Evolutionary conservation across 2,888 invertebrate genomes (phyloP), one percentile per base, ranked within the genome.

Genomic region (Xiphydria camelus): DNA sequence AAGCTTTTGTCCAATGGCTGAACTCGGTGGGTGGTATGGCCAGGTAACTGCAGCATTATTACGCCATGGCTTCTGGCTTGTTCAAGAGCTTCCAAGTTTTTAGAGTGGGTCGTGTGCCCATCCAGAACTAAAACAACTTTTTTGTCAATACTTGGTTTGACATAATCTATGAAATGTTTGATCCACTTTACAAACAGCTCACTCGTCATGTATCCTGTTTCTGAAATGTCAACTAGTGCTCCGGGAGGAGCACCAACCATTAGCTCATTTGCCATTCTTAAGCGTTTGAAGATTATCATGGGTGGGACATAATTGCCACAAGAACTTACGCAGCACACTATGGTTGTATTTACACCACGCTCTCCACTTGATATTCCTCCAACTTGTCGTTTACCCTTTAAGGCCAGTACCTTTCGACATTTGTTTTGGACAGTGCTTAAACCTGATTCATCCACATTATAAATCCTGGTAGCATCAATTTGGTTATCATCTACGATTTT

Each of bases 161-260:
- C 55, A 42, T 49, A 29, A 45, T 54, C 70, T 70, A 75, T 71
- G 70, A 77, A 64, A 49, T 54, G 51, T 39, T 53, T 41, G 5
- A 61, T 37, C 55, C 57, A 61, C 37, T 42, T 47, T 14, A 45
- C 29, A 47, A 62, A 59, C 1, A 59, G 45, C 21, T 61, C 60
- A 10, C 48, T 34, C 26, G 53, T 55, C 25, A 63, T 61, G 36
- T 55, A 64, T 4, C 60, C 59, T 17, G 42, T 51, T n/a, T 55
- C 53, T 2, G 49, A 51, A 25, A 48, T 39, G 21, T 33, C 40
- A 23, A 48, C 42, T 26, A 53, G 14, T 34, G 45, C 39, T 9
- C 50, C 49, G 29, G 42, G 37, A 22, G 53, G 51, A 10, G 56
- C 49, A 35, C 55, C 58, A 32, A 32, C 15, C 41, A 26, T 22